phyloP scores from a whole-genome alignment of 2,888 invertebrate species.

The Thereva nobilitata region DNA sequence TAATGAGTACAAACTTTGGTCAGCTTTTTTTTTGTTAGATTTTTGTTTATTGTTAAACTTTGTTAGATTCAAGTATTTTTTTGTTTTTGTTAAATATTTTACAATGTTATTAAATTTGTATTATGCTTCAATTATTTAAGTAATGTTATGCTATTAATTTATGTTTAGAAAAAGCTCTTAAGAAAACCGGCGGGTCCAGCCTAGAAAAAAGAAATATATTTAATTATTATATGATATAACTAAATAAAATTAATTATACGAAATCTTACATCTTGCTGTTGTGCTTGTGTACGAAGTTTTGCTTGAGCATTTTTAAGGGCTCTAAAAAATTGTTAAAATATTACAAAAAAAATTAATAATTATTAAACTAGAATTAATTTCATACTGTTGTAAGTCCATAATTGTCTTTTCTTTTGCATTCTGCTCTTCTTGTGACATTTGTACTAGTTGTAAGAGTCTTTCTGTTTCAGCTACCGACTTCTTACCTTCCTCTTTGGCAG shows the following conservation, averaged over 20 bases:
- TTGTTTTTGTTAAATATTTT: slow-evolving; percentile 8
- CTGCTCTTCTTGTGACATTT: slow-evolving; percentile 93
- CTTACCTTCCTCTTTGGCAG: slow-evolving; percentile 79
- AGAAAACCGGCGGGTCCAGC: slow-evolving; percentile 93
- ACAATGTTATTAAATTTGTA: slow-evolving; percentile 11
- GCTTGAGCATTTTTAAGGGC: slow-evolving; percentile 88
- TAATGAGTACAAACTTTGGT: slow-evolving; percentile 33
- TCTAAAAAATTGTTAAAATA: slow-evolving; percentile 63
- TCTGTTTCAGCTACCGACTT: slow-evolving; percentile 87
- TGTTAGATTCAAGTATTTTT: slow-evolving; percentile 21
- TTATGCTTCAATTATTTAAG: slow-evolving; percentile 7
- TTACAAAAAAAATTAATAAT: slow-evolving; percentile 5
- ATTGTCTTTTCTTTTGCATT: slow-evolving; percentile 91
- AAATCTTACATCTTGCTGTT: slow-evolving; percentile 64
- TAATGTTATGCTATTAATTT: slow-evolving; percentile 25
- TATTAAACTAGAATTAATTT: slow-evolving; percentile 45
- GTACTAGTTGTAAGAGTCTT: slow-evolving; percentile 82
- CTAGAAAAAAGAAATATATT: slow-evolving; percentile 57
- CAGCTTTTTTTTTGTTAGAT: slow-evolving; percentile 21
- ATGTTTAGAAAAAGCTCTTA: slow-evolving; percentile 88
- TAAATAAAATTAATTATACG: not conserved
- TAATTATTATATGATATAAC: not conserved
- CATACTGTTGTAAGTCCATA: slow-evolving; percentile 89
- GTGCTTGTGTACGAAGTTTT: slow-evolving; percentile 84
- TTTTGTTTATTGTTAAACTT: slow-evolving; percentile 19